A percentile compares a stretch with the other conserved stretches of the same genome.
These are phyloP conservation scores for Zaprionus ornatus DNA, from an alignment of 1,140 invertebrate species.

Conservation along the genomic window DNA sequence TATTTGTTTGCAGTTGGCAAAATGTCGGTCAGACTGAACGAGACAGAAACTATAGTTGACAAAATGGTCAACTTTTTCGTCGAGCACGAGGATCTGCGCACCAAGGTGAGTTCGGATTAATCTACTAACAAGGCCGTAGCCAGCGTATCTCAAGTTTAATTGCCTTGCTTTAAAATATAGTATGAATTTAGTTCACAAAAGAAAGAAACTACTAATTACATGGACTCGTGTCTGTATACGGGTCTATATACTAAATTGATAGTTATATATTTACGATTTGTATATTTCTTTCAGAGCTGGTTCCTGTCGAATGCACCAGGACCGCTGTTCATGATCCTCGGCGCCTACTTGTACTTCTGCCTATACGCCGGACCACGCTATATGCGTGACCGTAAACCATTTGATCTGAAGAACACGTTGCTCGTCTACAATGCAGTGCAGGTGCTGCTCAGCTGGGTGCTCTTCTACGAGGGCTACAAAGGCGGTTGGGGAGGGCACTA, in stretches of 20 bases:
- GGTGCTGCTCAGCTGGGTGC: constrained; percentile 89
- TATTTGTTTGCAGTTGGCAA: constrained; percentile 50
- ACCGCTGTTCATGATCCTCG: constrained; percentile 89
- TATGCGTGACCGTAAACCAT: constrained; percentile 94
- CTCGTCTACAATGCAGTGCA: constrained; percentile 93
- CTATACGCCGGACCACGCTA: constrained; percentile 88
- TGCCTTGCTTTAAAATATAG: background rate
- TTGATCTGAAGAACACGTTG: constrained; percentile 90
- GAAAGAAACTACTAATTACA: too few species aligned
- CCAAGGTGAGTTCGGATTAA: constrained; percentile 51
- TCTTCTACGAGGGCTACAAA: constrained; percentile 88
- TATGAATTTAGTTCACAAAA: too few species aligned
- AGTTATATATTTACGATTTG: too few species aligned
- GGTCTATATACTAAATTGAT: too few species aligned
- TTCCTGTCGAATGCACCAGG: constrained; percentile 92
- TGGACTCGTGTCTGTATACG: too few species aligned
- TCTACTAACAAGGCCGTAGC: too few species aligned
- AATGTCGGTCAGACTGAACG: constrained; percentile 77
- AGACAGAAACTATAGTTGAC: constrained; percentile 78
- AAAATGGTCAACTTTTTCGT: constrained; percentile 83
- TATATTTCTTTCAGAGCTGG: constrained; percentile 90
- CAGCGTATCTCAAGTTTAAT: too few species aligned
- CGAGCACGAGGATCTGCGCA: constrained; percentile 81
- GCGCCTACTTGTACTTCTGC: constrained; percentile 90
- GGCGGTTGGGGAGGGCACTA: constrained; percentile 90